phyloP scores from a whole-genome alignment of 2,797 vertebrate genomes.

The Mallotus villosus region DNA sequence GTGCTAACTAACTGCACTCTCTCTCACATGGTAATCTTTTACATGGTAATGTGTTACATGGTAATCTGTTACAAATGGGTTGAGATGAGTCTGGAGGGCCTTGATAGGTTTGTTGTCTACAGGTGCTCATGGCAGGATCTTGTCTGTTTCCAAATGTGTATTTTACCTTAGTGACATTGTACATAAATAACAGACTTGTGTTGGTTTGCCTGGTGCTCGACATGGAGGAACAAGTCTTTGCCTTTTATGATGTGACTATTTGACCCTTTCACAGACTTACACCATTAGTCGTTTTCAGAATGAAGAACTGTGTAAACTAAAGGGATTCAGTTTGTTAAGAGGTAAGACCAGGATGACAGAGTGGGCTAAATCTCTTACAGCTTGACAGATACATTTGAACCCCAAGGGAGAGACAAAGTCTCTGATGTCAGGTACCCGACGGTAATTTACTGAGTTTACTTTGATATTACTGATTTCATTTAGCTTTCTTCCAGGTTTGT shows the following conservation, averaged over 20 bases:
- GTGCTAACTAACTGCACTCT: background rate
- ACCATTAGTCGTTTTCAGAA: background rate
- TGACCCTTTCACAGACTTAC: background rate
- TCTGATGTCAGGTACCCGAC: background rate
- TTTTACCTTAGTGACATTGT: background rate
- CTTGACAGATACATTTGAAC: background rate
- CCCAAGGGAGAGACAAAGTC: background rate
- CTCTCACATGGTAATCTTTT: too few relatives aligned
- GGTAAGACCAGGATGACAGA: background rate
- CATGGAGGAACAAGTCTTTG: background rate
- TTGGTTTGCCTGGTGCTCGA: background rate
- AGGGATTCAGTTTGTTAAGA: background rate
- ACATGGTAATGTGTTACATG: too few relatives aligned
- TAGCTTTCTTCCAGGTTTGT: background rate
- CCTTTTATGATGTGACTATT: background rate
- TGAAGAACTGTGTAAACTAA: background rate
- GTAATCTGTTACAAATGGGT: background rate
- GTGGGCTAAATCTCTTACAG: background rate
- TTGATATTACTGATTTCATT: background rate
- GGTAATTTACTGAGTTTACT: background rate
- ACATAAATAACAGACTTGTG: background rate
- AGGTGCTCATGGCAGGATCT: background rate
- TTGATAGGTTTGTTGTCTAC: constrained; percentile 7
- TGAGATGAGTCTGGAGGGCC: background rate
- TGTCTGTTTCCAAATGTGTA: background rate